phyloP scores from a whole-genome alignment of 2,888 invertebrate genomes.

The Nymphalis urticae region DNA sequence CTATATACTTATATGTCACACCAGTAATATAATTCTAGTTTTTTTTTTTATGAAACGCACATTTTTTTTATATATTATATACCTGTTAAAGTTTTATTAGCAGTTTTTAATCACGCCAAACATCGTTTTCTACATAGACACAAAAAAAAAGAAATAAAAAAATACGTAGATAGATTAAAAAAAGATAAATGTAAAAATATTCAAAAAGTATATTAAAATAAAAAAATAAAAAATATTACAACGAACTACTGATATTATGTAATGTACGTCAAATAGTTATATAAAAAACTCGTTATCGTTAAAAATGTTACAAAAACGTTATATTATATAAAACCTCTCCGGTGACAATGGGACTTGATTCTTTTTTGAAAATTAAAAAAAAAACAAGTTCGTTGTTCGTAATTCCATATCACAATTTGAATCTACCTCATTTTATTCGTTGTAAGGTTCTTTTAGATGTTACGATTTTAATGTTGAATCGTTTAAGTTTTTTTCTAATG shows the following conservation, averaged over 20 bases:
- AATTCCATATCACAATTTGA: slow-evolving; percentile 78
- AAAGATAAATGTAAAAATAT: slow-evolving; percentile 51
- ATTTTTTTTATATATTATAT: slow-evolving; percentile 56
- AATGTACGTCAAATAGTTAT: slow-evolving; percentile 33
- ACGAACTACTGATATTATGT: slow-evolving; percentile 70
- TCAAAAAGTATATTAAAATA: slow-evolving; percentile 43
- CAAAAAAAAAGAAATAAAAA: slow-evolving; percentile 55
- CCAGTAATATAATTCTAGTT: slow-evolving; percentile 33
- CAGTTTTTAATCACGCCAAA: slow-evolving; percentile 45
- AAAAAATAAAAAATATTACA: slow-evolving; percentile 63
- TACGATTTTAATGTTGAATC: slow-evolving; percentile 53
- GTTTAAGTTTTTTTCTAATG: slow-evolving; percentile 52
- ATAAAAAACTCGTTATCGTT: slow-evolving; percentile 28
- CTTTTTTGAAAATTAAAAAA: slow-evolving; percentile 29
- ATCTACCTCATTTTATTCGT: slow-evolving; percentile 80
- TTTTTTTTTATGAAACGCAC: slow-evolving; percentile 51
- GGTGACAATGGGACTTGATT: slow-evolving; percentile 23
- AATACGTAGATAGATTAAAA: slow-evolving; percentile 62
- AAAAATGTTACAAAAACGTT: slow-evolving; percentile 27
- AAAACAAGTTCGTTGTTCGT: slow-evolving; percentile 48
- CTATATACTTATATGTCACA: slow-evolving; percentile 42
- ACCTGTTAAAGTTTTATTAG: slow-evolving; percentile 53
- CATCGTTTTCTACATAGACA: slow-evolving; percentile 40
- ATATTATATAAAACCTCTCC: slow-evolving; percentile 22
- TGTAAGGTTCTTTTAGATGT: slow-evolving; percentile 72